phyloP scores from a whole-genome alignment of 2,113 vertebrate genomes.

The Prolemur simus region DNA sequence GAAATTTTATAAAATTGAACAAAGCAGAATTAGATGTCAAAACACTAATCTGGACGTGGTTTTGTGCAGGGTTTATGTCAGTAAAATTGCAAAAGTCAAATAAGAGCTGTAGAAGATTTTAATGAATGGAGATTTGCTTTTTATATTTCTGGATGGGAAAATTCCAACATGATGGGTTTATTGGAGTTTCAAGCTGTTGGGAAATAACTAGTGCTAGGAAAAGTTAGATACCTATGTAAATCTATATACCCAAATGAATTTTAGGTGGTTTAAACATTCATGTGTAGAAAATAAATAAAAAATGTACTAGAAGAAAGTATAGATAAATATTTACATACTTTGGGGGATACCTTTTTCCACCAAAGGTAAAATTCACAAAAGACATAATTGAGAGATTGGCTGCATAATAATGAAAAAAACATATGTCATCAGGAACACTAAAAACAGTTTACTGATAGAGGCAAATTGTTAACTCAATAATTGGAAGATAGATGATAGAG shows the following conservation, averaged over 20 bases:
- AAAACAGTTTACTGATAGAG: not conserved
- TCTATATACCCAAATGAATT: not conserved
- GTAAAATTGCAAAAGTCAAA: not conserved
- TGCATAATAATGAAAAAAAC: not conserved
- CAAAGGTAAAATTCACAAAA: not conserved
- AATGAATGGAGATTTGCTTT: not conserved
- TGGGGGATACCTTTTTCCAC: not conserved
- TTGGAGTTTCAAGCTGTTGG: not conserved
- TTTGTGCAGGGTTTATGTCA: not conserved
- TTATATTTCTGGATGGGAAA: not conserved
- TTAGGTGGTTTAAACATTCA: not conserved
- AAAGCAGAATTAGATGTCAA: not conserved
- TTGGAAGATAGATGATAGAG: not conserved
- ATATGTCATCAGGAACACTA: not conserved
- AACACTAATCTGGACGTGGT: not conserved
- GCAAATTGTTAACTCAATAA: not conserved
- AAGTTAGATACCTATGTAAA: not conserved
- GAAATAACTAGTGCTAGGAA: not conserved
- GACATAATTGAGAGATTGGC: not conserved
- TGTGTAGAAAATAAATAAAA: conserved; percentile 18
- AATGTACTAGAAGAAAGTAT: conserved; percentile 40
- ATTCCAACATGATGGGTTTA: not conserved
- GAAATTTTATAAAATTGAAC: not conserved
- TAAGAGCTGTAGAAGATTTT: not conserved
- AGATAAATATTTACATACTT: not conserved